Evolutionary conservation across 2,797 vertebrate genomes (phyloP).

Genomic region (Taenioides sp.): DNA sequence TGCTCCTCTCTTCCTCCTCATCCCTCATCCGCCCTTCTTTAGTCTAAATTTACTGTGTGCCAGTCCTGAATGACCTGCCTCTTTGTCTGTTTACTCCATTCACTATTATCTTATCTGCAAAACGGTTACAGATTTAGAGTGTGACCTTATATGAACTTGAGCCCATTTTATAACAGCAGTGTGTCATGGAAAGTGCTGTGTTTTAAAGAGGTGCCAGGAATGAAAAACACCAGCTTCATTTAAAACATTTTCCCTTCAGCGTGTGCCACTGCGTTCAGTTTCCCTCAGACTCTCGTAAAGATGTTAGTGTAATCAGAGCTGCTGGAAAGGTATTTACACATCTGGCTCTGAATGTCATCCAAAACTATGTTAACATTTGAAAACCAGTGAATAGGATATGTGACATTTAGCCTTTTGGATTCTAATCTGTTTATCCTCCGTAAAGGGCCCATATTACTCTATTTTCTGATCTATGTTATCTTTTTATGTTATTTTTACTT

Average conservation of each 20-base stretch:
- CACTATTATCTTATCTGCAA: neutral
- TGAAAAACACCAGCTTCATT: conserved; percentile 32
- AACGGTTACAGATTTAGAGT: neutral
- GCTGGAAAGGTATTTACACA: conserved; percentile 19
- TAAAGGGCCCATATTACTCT: neutral
- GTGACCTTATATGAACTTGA: conserved; percentile 32
- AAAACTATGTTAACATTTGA: conserved; percentile 12
- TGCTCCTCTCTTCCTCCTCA: neutral
- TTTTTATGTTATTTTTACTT: too few relatives aligned
- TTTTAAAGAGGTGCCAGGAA: conserved; percentile 37
- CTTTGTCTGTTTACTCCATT: neutral
- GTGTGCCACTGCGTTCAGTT: conserved; percentile 32
- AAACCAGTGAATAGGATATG: neutral
- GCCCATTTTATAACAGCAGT: conserved; percentile 48
- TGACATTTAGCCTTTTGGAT: neutral
- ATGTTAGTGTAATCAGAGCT: conserved; percentile 6
- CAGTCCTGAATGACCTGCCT: neutral
- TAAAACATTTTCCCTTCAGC: conserved; percentile 20
- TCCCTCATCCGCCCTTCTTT: neutral
- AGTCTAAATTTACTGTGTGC: neutral
- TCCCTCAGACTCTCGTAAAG: conserved; percentile 11
- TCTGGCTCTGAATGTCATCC: conserved; percentile 23
- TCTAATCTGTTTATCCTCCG: neutral
- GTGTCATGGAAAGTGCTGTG: conserved; percentile 54
- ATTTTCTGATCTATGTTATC: too few relatives aligned